These are phyloP conservation scores for Notothenia rossii DNA, from an alignment of 2,113 vertebrate species.

Conservation along the genomic window DNA sequence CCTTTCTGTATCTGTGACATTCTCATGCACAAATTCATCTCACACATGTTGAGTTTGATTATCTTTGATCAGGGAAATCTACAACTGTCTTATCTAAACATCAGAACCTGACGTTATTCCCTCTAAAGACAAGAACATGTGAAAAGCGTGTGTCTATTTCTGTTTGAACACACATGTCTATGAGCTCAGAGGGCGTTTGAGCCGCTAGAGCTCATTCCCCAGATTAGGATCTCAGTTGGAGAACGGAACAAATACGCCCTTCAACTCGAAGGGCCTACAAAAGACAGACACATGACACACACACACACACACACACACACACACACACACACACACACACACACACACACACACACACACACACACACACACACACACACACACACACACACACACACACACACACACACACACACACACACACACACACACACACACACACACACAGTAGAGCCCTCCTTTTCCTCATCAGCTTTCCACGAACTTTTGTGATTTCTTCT, in stretches of 20 bases:
- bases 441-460: background rate
- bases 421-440: too few species aligned
- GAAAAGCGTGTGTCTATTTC: background rate
- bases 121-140: background rate
- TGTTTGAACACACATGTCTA: conserved; percentile 4
- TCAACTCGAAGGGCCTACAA: conserved; percentile 32
- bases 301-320: too few species aligned
- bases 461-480: background rate
- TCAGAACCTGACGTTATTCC: conserved; percentile 23
- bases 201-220: conserved; percentile 45
- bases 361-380: too few species aligned
- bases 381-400: too few species aligned
- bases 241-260: conserved; percentile 28
- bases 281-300: background rate
- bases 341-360: too few species aligned
- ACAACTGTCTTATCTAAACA: conserved; percentile 25
- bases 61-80: conserved; percentile 35
- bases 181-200: conserved; percentile 31
- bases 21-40: conserved; percentile 25
- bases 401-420: too few species aligned
- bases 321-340: too few species aligned
- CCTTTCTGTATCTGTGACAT: background rate
- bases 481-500: conserved; percentile 35
- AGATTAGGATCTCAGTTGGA: conserved; percentile 55
- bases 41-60: background rate